These are phyloP conservation scores for Dryocosmus kuriphilus DNA, from an alignment of 2,888 invertebrate species.

Conservation along the genomic window DNA sequence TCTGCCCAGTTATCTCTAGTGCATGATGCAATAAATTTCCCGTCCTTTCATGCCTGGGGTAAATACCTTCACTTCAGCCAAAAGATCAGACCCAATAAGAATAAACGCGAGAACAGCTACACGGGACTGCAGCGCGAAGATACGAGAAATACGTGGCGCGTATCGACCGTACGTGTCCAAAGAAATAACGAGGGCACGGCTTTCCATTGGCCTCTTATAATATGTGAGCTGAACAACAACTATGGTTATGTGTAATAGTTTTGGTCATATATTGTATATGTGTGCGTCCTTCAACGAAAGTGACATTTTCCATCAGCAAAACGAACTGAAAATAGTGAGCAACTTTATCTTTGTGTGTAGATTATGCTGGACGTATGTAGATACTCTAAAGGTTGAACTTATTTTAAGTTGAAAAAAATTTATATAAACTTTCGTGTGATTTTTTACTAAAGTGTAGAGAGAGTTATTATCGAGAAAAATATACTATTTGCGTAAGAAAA, in stretches of 20 bases:
- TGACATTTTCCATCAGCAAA: too few relatives aligned
- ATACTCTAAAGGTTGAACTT: too few relatives aligned
- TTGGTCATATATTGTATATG: too few relatives aligned
- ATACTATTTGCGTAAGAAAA: too few relatives aligned
- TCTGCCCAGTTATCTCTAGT: not conserved
- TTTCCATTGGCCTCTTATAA: not conserved
- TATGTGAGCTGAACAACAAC: not conserved
- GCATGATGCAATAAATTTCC: not conserved
- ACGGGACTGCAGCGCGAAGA: not conserved
- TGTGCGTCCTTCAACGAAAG: too few relatives aligned
- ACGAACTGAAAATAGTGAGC: too few relatives aligned
- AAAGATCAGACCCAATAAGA: conserved; percentile 7
- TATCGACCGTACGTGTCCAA: not conserved
- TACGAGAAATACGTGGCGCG: conserved; percentile 7
- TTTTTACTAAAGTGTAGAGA: too few relatives aligned
- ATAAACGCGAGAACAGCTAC: not conserved
- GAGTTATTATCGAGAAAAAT: too few relatives aligned
- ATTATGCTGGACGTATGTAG: too few relatives aligned
- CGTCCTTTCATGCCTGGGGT: not conserved
- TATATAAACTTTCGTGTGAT: too few relatives aligned
- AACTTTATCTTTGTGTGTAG: too few relatives aligned
- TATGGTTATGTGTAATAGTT: not conserved
- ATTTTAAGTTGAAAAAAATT: too few relatives aligned
- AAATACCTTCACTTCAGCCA: not conserved
- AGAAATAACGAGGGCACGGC: not conserved